Evolutionary conservation across 2,797 vertebrate species (phyloP), one percentile per base, ranked within the genome.

Genomic region (Thalassophryne amazonica): DNA sequence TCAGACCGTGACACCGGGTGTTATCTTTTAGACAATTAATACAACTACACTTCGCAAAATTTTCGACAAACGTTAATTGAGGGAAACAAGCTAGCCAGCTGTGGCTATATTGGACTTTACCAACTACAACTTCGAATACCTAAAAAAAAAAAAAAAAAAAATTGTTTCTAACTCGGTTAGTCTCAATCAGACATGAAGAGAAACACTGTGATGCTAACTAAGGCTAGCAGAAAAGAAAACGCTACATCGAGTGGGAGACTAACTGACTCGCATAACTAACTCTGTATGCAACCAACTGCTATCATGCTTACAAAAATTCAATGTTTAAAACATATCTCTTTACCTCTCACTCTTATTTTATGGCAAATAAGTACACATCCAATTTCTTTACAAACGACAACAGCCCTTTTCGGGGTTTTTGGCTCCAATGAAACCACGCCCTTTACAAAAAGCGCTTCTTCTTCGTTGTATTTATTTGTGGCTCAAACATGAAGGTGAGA

Each of bases 391-490:
- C 62, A 65, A 68, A 77, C 46, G 78, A 71, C 81, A 61, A 54
- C 35, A 53, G 5, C 32, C 20, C 32, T 47, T 64, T 63, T 53
- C 30, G 41, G 36, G 29, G n/a, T 28, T 73, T 84, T 78, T 75
- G 73, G 73, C 72, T 80, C 76, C 69, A 69, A 72, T 38, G 13
- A 74, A 77, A 21, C 77, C 75, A 87, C 88, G 79, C 87, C 89
- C 83, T 85, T 73, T 53, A 34, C 35, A 17, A 38, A 21, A n/a
- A n/a, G n/a, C n/a, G 55, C 28, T 22, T 5, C 33, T 80, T 81
- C 75, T 50, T 59, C 40, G 50, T 51, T 38, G 23, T 11, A n/a
- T n/a, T n/a, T n/a, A n/a, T n/a, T n/a, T n/a, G n/a, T n/a, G n/a
- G n/a, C n/a, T 22, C 22, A 22, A 22, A 22, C 19, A 22, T 4